A percentile compares a stretch with the other conserved stretches of the same genome.
Evolutionary conservation across 2,888 invertebrate species (phyloP).

Genomic region (Tholera decimalis): DNA sequence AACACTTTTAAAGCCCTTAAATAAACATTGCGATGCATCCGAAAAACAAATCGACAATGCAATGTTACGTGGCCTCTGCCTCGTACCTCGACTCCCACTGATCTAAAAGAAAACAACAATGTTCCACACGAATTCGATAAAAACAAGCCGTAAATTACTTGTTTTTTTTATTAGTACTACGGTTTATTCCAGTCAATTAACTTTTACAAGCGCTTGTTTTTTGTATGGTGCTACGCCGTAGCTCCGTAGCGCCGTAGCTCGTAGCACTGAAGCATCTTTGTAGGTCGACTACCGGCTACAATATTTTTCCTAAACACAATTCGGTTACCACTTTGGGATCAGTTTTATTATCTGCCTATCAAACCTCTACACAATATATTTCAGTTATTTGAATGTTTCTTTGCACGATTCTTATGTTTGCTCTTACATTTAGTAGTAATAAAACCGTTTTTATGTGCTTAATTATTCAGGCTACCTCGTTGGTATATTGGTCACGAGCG

Average conservation of each 20-base stretch:
- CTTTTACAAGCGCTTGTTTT: constrained; percentile 71
- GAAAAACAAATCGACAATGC: constrained; percentile 40
- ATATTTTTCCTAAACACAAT: constrained; percentile 56
- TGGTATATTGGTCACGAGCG: too few species aligned
- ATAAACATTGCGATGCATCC: constrained; percentile 34
- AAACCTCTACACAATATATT: constrained; percentile 27
- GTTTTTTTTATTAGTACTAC: constrained; percentile 62
- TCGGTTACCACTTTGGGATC: constrained; percentile 43
- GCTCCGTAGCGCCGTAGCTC: constrained; percentile 53
- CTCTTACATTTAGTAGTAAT: neutral
- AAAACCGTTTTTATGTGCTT: neutral
- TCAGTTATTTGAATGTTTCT: constrained; percentile 5
- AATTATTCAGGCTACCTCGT: neutral
- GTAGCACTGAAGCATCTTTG: constrained; percentile 67
- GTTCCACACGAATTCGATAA: constrained; percentile 63
- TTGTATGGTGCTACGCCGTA: constrained; percentile 71
- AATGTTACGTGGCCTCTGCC: constrained; percentile 30
- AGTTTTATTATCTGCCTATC: constrained; percentile 24
- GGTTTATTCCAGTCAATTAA: constrained; percentile 73
- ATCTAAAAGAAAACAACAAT: constrained; percentile 60
- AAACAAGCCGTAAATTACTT: constrained; percentile 63
- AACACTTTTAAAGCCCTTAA: constrained; percentile 19
- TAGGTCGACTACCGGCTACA: constrained; percentile 64
- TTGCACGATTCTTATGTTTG: neutral
- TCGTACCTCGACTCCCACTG: constrained; percentile 43